Conservation (phyloP, 2,797 vertebrate genomes). For the Leuciscus waleckii region DNA sequence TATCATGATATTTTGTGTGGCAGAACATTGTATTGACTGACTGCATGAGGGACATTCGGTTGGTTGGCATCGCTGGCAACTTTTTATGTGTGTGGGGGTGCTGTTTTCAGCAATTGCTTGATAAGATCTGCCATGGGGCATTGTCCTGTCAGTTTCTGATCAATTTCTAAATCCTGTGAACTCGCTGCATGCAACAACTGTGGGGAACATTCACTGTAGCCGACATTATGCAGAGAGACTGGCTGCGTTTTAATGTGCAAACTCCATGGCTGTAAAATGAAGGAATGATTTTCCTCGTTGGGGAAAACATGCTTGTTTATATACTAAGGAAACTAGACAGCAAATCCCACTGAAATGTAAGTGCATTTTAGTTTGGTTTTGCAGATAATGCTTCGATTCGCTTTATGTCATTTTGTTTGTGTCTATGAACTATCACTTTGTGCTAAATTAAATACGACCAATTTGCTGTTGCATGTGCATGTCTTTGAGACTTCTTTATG, state of each 20-base stretch:
- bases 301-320: conserved; percentile 61
- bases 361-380: conserved; percentile 54
- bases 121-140: conserved; percentile 75
- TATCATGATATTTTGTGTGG: conserved; percentile 29
- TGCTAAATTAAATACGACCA: not conserved
- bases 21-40: conserved; percentile 69
- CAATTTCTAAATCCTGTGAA: conserved; percentile 79
- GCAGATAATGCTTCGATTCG: not conserved
- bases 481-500: not conserved
- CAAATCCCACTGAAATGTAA: conserved; percentile 72
- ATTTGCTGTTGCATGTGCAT: not conserved
- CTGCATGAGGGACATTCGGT: conserved; percentile 56
- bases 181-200: conserved; percentile 68
- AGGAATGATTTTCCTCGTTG: conserved; percentile 29
- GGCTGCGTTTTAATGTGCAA: conserved; percentile 33
- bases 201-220: conserved; percentile 65
- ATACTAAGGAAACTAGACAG: conserved; percentile 62
- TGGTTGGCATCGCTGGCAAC: conserved; percentile 62
- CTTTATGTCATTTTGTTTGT: not conserved
- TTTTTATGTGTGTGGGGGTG: conserved; percentile 60
- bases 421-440: not conserved
- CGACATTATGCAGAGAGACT: conserved; percentile 36
- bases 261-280: conserved; percentile 46
- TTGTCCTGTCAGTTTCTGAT: conserved; percentile 78
- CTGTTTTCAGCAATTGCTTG: conserved; percentile 72